Evolutionary conservation across 92 coral and sea anemone genomes (phyloP).

Genomic region (Umimayanthus kanabou): DNA sequence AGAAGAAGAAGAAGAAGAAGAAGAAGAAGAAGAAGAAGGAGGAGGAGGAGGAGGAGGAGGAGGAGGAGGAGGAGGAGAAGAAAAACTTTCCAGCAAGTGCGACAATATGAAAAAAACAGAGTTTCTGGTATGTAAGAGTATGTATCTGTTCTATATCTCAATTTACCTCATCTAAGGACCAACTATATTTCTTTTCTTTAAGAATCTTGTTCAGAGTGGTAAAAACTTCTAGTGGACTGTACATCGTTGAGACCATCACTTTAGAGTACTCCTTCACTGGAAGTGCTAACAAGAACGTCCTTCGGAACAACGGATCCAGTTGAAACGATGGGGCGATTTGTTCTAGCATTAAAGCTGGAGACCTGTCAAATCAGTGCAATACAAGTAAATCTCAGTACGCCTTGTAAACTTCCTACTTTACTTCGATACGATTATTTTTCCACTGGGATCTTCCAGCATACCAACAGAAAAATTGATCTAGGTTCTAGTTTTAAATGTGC

Average conservation of each 20-base stretch:
- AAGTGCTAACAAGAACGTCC: conserved; percentile 18
- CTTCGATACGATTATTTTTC: no score
- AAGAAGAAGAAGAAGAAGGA: no score
- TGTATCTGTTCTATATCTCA: background rate
- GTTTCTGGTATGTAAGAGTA: no score
- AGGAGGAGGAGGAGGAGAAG: no score
- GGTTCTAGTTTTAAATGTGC: no score
- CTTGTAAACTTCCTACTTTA: no score
- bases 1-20: no score
- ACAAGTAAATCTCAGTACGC: background rate
- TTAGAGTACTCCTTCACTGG: conserved; percentile 12
- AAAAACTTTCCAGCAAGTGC: no score
- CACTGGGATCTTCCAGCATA: no score
- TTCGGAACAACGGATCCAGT: conserved; percentile 34
- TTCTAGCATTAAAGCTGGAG: conserved; percentile 14
- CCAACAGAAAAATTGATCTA: no score
- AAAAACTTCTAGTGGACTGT: conserved; percentile 15
- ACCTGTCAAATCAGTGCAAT: conserved; percentile 21
- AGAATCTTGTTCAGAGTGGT: conserved; percentile 4
- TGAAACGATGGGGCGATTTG: conserved; percentile 15
- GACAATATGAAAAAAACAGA: no score
- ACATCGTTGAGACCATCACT: background rate
- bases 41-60: no score
- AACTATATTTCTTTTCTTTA: background rate
- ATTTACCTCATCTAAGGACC: background rate